Percentiles rank a stretch among this genome's conserved stretches.
phyloP scores from a whole-genome alignment of 2,113 vertebrate genomes.

The Vidua macroura region DNA sequence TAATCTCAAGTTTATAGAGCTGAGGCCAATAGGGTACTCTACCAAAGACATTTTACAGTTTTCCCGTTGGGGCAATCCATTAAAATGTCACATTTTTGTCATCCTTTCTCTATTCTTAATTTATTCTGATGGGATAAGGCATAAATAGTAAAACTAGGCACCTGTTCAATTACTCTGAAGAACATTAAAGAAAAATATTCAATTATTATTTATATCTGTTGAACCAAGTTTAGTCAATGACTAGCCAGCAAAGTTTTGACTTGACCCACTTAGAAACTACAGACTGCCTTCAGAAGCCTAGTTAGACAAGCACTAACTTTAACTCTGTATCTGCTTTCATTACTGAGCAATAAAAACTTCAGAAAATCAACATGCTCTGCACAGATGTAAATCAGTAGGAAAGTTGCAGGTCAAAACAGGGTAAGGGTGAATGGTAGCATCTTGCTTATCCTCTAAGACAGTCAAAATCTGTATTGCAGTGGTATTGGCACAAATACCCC shows the following conservation, averaged over 20 bases:
- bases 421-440: neutral
- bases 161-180: neutral
- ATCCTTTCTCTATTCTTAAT: neutral
- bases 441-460: neutral
- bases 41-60: neutral
- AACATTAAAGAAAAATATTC: neutral
- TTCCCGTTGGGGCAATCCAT: neutral
- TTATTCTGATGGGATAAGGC: neutral
- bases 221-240: neutral
- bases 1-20: neutral
- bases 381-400: neutral
- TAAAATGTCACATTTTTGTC: neutral
- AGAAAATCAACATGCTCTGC: neutral
- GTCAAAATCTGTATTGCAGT: neutral
- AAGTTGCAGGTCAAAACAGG: neutral
- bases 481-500: neutral
- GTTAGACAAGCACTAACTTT: neutral
- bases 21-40: neutral
- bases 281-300: neutral
- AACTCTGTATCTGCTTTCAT: neutral
- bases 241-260: neutral
- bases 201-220: neutral
- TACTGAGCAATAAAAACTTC: neutral
- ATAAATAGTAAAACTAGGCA: neutral
- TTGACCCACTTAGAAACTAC: neutral